A percentile compares a stretch with the other conserved stretches of the same genome.
These are phyloP conservation scores for Chymomyza amoena DNA, from an alignment of 2,888 invertebrate species.

Conservation along the genomic window DNA sequence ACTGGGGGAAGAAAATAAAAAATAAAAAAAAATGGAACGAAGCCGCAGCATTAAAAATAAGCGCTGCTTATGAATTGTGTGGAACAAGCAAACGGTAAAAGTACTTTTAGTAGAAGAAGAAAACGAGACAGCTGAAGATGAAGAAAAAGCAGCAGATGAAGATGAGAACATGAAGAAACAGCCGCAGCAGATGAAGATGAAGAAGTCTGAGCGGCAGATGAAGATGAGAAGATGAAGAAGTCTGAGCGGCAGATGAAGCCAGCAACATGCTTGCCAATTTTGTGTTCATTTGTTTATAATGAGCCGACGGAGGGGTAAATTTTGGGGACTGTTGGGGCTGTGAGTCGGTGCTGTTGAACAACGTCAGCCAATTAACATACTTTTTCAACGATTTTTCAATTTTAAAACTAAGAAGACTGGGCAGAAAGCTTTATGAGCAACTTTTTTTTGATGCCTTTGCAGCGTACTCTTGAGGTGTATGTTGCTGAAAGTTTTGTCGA, in stretches of 20 bases:
- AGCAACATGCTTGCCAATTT: not conserved
- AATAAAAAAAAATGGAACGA: not conserved
- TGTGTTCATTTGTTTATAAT: slow-evolving; percentile 19
- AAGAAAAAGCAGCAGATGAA: not conserved
- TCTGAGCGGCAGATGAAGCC: too few relatives aligned
- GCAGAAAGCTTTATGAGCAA: not conserved
- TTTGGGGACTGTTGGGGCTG: not conserved
- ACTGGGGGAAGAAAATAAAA: not conserved
- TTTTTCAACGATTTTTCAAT: slow-evolving; percentile 45
- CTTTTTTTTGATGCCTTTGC: not conserved
- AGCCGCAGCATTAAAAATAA: slow-evolving; percentile 1
- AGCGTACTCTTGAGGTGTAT: not conserved
- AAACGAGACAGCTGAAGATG: not conserved
- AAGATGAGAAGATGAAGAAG: not conserved
- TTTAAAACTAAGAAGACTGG: slow-evolving; percentile 16
- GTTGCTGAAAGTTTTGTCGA: not conserved
- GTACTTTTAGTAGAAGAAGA: not conserved
- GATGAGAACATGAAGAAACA: not conserved
- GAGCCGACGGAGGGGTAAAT: not conserved
- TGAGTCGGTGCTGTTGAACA: not conserved
- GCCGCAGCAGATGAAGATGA: not conserved
- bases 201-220: not conserved
- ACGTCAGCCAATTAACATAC: slow-evolving; percentile 43
- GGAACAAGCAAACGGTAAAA: not conserved
- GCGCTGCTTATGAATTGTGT: slow-evolving; percentile 9